Conservation (phyloP, 2,797 vertebrate genomes). For the Amblyraja radiata region DNA sequence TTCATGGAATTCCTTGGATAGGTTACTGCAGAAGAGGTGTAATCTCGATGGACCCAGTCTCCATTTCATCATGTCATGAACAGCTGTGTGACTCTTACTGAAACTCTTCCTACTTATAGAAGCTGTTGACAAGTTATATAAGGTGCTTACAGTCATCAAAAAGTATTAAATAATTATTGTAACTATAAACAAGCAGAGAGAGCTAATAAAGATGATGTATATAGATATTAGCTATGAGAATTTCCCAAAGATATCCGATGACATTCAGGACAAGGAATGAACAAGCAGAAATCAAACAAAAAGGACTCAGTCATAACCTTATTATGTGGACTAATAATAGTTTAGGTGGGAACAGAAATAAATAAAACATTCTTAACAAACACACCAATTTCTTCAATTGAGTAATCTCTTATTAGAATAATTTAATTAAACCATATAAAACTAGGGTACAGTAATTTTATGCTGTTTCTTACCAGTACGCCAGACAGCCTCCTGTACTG, state of each 20-base stretch:
- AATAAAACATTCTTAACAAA: background rate
- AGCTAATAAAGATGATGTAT: background rate
- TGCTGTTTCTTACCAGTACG: slow-evolving; percentile 57
- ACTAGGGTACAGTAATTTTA: background rate
- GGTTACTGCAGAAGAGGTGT: slow-evolving; percentile 46
- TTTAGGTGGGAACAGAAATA: background rate
- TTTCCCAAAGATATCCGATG: background rate
- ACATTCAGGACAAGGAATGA: background rate
- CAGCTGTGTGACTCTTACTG: slow-evolving; percentile 57
- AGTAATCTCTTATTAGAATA: background rate
- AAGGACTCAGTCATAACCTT: background rate
- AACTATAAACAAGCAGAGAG: background rate
- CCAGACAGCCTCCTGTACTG: slow-evolving; percentile 60
- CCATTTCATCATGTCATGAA: slow-evolving; percentile 60
- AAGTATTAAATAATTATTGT: background rate
- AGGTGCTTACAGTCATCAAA: background rate
- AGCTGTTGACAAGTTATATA: slow-evolving; percentile 46
- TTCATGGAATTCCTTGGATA: slow-evolving; percentile 58
- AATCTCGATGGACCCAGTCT: slow-evolving; percentile 57
- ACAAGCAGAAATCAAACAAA: background rate
- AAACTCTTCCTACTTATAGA: slow-evolving; percentile 65
- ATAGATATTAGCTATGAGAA: background rate
- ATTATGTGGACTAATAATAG: background rate
- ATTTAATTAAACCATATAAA: background rate
- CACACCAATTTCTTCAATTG: background rate